Base-by-base conservation (phyloP, 2,113 vertebrate species). In the Cisticola juncidis region DNA sequence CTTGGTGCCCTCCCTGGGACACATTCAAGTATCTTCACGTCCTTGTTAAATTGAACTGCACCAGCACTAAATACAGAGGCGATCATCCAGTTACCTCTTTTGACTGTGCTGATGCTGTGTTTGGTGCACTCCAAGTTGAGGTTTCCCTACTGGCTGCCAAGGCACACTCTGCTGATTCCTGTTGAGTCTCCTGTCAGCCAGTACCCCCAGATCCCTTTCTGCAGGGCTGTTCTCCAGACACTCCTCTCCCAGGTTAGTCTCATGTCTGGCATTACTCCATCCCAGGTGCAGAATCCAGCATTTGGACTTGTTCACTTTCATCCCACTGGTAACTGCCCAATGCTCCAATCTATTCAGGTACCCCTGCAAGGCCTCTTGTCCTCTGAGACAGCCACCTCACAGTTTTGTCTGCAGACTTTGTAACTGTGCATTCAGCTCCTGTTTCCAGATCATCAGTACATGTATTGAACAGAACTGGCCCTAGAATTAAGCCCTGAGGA, bases 381-480 rank as follows among this genome's bases (percentile, higher is more conserved):
- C 14, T 22, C 33, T 14, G 28, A 64, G 18, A 47, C 18, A 64
- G 48, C 48, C 68, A 58, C 11, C 44, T 77, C 61, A 44, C 36
- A 51, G 14, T 36, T 68, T 60, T 17, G 12, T 60, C 12, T 77
- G 19, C 36, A 36, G 47, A 33, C 5, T 68, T 68, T 44, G 9
- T 19, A 28, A 12, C 26, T 44, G 6, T 42, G 33, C 45, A 26
- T 60, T 51, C 72, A 68, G 11, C 26, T 68, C 7, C 26, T 44
- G 17, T 12, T 33, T 26, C 14, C 36, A 36, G 12, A 7, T 44
- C 45, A 86, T 36, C 0, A 0, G 2, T 50, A 51, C 14, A 44
- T 60, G 51, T 36, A 23, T 36, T 33, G 72, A 68, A 44, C 45
- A 69, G 45, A 60, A 60, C 7, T 60, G 53, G 18, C 45, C 9